Evolutionary conservation across 2,797 vertebrate genomes (phyloP).

Genomic region (Hippoglossus hippoglossus): DNA sequence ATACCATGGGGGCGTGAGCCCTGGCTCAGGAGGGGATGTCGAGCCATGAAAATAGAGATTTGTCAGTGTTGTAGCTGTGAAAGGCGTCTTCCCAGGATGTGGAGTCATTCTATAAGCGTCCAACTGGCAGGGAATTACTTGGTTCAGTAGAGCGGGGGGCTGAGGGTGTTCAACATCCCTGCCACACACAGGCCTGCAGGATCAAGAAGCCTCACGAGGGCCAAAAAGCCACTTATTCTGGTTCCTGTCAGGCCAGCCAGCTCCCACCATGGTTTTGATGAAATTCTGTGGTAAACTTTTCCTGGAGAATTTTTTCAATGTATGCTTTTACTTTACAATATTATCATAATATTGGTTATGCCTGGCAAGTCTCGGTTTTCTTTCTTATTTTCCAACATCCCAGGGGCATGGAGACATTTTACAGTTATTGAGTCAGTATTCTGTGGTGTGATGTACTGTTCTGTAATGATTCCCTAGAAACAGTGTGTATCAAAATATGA

Average conservation of each 20-base stretch:
- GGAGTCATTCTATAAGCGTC: constrained; percentile 56
- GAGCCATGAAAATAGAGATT: constrained; percentile 79
- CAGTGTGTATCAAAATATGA: constrained; percentile 20
- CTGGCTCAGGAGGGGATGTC: constrained; percentile 63
- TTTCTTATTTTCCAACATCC: constrained; percentile 31
- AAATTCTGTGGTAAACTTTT: constrained; percentile 45
- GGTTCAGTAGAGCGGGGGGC: constrained; percentile 77
- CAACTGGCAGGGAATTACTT: constrained; percentile 78
- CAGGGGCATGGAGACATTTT: constrained; percentile 13
- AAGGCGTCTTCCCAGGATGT: constrained; percentile 70
- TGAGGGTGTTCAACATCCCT: constrained; percentile 60
- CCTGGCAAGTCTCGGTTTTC: constrained; percentile 16
- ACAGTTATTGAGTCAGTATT: constrained; percentile 32
- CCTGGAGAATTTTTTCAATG: constrained; percentile 24
- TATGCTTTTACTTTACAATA: not conserved
- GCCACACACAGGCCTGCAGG: constrained; percentile 57
- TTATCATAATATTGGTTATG: constrained; percentile 31
- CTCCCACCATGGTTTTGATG: constrained; percentile 44
- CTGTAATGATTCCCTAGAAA: constrained; percentile 44
- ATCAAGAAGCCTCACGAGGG: constrained; percentile 48
- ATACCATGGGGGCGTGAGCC: constrained; percentile 52
- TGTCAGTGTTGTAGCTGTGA: constrained; percentile 73
- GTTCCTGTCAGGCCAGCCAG: constrained; percentile 47
- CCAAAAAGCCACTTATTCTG: constrained; percentile 63
- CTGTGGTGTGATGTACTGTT: constrained; percentile 29